Percentiles rank a stretch among this genome's conserved stretches.
Evolutionary conservation across 1,140 invertebrate species (phyloP).

Genomic region (Pseudomyrmex gracilis): DNA sequence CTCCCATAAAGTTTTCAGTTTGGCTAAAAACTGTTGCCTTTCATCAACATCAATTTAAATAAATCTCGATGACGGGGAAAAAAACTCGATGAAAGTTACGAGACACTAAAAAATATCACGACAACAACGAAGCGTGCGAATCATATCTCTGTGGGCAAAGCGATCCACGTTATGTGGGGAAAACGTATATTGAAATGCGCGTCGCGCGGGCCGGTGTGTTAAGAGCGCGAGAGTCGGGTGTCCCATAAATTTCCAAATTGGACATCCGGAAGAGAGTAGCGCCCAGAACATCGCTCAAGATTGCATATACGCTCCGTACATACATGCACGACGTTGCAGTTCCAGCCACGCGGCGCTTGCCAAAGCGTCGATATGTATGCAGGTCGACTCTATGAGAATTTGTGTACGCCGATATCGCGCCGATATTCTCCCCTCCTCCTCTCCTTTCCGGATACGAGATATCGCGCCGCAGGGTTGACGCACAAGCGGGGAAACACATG

Average conservation of each 20-base stretch:
- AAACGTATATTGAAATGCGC: constrained; percentile 24
- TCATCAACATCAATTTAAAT: background rate
- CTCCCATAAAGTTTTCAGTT: too few relatives aligned
- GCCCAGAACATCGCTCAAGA: constrained; percentile 40
- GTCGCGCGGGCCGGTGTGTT: constrained; percentile 14
- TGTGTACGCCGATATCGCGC: constrained; percentile 78
- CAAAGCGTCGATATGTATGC: constrained; percentile 83
- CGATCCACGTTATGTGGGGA: background rate
- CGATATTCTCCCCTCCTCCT: constrained; percentile 73
- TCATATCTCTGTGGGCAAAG: constrained; percentile 4
- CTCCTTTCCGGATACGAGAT: constrained; percentile 65
- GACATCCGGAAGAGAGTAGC: constrained; percentile 31
- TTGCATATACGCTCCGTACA: background rate
- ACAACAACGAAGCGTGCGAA: too few relatives aligned
- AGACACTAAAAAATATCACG: background rate
- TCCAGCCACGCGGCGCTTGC: constrained; percentile 79
- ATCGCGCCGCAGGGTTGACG: constrained; percentile 72
- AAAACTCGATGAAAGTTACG: background rate
- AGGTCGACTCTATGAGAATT: constrained; percentile 75
- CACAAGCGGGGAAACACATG: constrained; percentile 79
- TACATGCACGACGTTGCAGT: constrained; percentile 58
- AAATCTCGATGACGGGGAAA: background rate
- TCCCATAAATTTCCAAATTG: constrained; percentile 53
- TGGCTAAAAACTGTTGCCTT: too few relatives aligned
- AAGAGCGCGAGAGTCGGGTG: constrained; percentile 29